phyloP scores from a whole-genome alignment of 2,797 vertebrate genomes.

The Parauchenoglanis ngamensis region DNA sequence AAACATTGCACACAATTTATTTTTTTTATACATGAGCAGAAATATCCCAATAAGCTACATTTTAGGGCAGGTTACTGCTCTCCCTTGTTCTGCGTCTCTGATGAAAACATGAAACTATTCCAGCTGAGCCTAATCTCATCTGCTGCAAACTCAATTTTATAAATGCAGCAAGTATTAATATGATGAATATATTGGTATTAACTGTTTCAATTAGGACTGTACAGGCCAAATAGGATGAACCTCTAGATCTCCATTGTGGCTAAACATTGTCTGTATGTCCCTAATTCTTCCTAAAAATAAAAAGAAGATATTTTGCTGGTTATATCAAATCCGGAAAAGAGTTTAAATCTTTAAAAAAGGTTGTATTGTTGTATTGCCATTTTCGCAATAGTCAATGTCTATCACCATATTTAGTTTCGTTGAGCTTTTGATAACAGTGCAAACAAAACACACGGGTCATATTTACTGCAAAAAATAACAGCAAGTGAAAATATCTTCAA shows the following conservation, averaged over 20 bases:
- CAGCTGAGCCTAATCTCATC: conserved; percentile 35
- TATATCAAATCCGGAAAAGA: background rate
- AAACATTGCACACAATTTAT: background rate
- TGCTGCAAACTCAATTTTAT: conserved; percentile 38
- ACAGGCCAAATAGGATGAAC: conserved; percentile 29
- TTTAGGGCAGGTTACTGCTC: background rate
- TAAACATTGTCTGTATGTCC: conserved; percentile 33
- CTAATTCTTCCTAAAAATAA: conserved; percentile 46
- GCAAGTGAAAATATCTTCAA: background rate
- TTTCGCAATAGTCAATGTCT: background rate
- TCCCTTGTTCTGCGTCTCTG: conserved; percentile 27
- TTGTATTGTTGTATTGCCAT: background rate
- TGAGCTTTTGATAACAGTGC: background rate
- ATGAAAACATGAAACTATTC: conserved; percentile 15
- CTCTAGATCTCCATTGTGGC: conserved; percentile 28
- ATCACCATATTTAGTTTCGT: background rate
- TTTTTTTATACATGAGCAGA: background rate
- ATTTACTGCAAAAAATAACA: background rate
- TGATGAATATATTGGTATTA: conserved; percentile 46
- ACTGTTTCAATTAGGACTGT: conserved; percentile 40
- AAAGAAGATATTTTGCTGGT: background rate
- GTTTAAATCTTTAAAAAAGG: background rate
- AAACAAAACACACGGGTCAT: background rate
- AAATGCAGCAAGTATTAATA: background rate
- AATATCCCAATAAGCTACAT: background rate